Percentiles rank a stretch among this genome's conserved stretches.
These are phyloP conservation scores for Ammodytes dubius DNA, from an alignment of 2,113 vertebrate species.

Conservation along the genomic window DNA sequence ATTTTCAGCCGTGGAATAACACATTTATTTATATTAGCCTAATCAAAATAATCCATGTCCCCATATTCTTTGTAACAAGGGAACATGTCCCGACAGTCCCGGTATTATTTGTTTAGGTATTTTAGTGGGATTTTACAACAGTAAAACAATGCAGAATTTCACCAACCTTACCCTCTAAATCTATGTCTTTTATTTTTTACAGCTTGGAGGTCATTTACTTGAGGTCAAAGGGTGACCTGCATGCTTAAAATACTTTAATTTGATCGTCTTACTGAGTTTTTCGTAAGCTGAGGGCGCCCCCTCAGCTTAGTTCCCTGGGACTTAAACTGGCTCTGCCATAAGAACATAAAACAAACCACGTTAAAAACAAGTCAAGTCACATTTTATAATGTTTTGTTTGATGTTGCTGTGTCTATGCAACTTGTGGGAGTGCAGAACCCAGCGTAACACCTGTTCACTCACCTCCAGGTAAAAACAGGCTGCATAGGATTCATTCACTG, in stretches of 20 bases:
- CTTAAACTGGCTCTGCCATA: constrained; percentile 79
- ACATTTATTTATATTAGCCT: too few species aligned
- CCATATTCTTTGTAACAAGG: not conserved
- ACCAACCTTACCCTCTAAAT: not conserved
- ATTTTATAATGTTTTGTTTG: not conserved
- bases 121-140: not conserved
- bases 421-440: too few species aligned
- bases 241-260: not conserved
- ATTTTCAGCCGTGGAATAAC: not conserved
- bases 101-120: not conserved
- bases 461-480: constrained; percentile 86
- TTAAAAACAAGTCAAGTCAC: not conserved
- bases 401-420: not conserved
- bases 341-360: not conserved
- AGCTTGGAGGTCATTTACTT: too few species aligned
- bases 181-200: too few species aligned
- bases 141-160: not conserved
- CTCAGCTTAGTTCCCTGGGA: constrained; percentile 66
- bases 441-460: constrained; percentile 7
- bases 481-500: constrained; percentile 83
- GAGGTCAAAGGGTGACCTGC: too few species aligned
- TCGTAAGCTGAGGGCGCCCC: constrained; percentile 46
- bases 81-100: too few species aligned
- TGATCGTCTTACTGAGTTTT: constrained; percentile 76
- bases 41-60: not conserved